These are phyloP conservation scores for Palloptera scutellata DNA, from an alignment of 2,888 invertebrate genomes.

Conservation along the genomic window DNA sequence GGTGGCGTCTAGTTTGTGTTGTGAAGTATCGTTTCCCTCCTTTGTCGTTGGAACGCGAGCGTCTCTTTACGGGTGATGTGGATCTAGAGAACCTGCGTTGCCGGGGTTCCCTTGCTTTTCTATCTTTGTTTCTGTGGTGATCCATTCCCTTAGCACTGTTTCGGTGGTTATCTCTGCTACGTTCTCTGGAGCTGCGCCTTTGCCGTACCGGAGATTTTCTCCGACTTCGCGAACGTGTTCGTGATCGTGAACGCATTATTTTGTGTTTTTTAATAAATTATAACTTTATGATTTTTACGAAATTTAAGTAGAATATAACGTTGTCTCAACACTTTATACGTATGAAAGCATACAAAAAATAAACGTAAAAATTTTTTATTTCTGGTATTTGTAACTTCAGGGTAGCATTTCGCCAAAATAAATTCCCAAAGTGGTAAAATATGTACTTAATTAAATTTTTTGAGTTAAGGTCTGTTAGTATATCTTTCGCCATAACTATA, in stretches of 20 bases:
- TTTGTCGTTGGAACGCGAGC: slow-evolving; percentile 26
- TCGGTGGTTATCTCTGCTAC: not conserved
- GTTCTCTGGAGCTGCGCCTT: not conserved
- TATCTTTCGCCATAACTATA: too few species aligned
- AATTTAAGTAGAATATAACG: too few species aligned
- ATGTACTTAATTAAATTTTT: too few species aligned
- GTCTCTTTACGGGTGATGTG: slow-evolving; percentile 25
- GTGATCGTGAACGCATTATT: slow-evolving; percentile 30
- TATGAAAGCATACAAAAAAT: too few species aligned
- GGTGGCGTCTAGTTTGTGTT: not conserved
- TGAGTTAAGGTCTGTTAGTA: too few species aligned
- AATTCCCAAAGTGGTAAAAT: too few species aligned
- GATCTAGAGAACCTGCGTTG: slow-evolving; percentile 11
- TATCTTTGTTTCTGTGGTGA: slow-evolving; percentile 19
- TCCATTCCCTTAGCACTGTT: not conserved
- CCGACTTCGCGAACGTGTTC: slow-evolving; percentile 31
- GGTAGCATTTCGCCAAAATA: too few species aligned
- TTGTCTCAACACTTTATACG: too few species aligned
- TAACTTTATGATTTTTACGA: too few species aligned
- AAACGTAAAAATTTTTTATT: too few species aligned
- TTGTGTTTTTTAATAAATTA: too few species aligned
- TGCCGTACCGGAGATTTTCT: not conserved
- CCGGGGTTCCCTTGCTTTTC: slow-evolving; percentile 7
- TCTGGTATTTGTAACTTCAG: too few species aligned
- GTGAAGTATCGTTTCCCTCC: slow-evolving; percentile 18